Evolutionary conservation across 2,797 vertebrate species (phyloP).

Genomic region (Paramormyrops hopkinsi): DNA sequence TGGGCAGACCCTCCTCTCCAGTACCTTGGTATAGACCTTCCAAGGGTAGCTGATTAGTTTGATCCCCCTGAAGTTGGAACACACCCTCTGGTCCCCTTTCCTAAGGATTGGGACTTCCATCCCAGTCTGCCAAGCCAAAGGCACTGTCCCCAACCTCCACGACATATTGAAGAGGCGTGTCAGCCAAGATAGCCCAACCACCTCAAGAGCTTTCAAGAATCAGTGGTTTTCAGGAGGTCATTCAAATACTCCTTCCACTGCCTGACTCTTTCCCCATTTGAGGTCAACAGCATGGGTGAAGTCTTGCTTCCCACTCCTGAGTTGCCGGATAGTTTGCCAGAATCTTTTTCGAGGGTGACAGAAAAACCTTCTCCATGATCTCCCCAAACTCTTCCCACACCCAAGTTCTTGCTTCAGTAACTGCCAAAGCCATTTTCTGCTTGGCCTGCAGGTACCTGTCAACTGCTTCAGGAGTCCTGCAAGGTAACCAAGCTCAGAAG

Average conservation of each 20-base stretch:
- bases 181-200: not conserved
- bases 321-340: not conserved
- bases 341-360: not conserved
- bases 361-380: not conserved
- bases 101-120: not conserved
- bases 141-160: not conserved
- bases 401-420: not conserved
- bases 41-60: not conserved
- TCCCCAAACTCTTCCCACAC: not conserved
- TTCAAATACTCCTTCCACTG: not conserved
- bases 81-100: not conserved
- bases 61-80: not conserved
- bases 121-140: not conserved
- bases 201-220: not conserved
- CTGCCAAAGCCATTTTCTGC: not conserved
- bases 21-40: not conserved
- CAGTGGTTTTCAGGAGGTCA: not conserved
- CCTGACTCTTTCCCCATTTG: not conserved
- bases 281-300: not conserved
- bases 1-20: not conserved
- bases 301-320: not conserved
- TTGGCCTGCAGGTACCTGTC: not conserved
- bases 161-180: not conserved
- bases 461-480: not conserved
- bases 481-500: not conserved